Conservation (phyloP, 2,888 invertebrate genomes). For the Oligia fasciuncula region DNA sequence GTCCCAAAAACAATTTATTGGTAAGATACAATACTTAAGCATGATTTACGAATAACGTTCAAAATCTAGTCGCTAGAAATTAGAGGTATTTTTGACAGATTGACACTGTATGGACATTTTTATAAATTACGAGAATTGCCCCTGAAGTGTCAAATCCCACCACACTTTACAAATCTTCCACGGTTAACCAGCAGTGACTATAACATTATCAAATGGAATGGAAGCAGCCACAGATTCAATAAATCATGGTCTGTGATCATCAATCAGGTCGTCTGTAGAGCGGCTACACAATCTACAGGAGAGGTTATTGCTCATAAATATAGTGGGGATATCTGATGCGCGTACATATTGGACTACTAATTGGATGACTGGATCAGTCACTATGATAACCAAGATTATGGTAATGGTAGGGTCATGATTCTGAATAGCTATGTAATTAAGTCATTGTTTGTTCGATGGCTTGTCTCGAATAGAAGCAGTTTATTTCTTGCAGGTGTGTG, state of each 20-base stretch:
- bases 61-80: background rate
- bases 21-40: too few relatives aligned
- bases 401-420: background rate
- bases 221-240: constrained; percentile 25
- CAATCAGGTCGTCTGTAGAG: constrained; percentile 28
- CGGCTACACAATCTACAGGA: constrained; percentile 1
- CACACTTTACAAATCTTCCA: background rate
- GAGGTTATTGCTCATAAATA: constrained; percentile 31
- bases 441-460: background rate
- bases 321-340: background rate
- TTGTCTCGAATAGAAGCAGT: background rate
- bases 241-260: constrained; percentile 40
- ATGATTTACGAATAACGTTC: too few relatives aligned
- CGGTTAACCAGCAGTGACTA: background rate
- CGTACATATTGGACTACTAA: background rate
- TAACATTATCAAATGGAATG: constrained; percentile 4
- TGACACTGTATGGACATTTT: background rate
- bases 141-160: background rate
- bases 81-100: background rate
- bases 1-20: background rate
- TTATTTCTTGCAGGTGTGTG: background rate
- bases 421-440: background rate
- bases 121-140: background rate
- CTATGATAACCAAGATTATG: background rate
- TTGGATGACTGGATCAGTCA: background rate